Base-by-base conservation (phyloP, 2,888 invertebrate genomes). In the Dolichomitus sp. region DNA sequence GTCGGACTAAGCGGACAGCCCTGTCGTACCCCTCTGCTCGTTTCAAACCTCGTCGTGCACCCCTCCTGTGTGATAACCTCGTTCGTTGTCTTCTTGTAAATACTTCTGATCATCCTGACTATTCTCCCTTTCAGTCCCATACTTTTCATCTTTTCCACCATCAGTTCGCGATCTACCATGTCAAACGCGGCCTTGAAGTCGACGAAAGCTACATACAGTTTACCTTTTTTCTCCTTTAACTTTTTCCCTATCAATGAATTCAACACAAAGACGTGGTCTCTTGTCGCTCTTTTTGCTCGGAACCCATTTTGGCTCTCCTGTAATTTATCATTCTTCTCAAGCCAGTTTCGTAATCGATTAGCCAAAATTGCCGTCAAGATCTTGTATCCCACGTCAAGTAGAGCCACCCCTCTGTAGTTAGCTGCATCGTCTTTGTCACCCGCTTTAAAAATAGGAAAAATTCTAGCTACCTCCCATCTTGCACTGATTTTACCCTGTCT, bases 271-370 rank as follows among this genome's bases (percentile, higher is more conserved):
- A 76, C 54, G 66, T 76, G 68, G 33, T 76, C 66, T 33, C 76
- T 66, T 12, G 68, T 76, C 2, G 52, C 33, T 27, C 23, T 33
- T 6, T 27, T 72, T 33, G 63, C 54, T 14, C 81, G 42, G 40
- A 84, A 86, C 0, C 81, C 84, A n/a, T 81, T 84, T 63, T 87
- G 82, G 48, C 42, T 69, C 68, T 87, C 84, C n/a, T 40, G 57
- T 7, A 84, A 37, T 12, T 81, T 80, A 11, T 48, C 30, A 5
- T 80, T 48, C 4, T 66, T 40, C 9, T 84, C 69, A 2, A 80
- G 54, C 83, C 80, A 81, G 12, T 30, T 23, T 12, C 59, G 65
- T 27, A 81, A 19, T 54, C 77, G 70, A 4, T 65, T 37, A 14
- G 81, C 59, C 68, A 82, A 73, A 5, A 82, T 52, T 17, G 17